Conservation (phyloP, 2,113 vertebrate genomes). For the Hymenochirus boettgeri region DNA sequence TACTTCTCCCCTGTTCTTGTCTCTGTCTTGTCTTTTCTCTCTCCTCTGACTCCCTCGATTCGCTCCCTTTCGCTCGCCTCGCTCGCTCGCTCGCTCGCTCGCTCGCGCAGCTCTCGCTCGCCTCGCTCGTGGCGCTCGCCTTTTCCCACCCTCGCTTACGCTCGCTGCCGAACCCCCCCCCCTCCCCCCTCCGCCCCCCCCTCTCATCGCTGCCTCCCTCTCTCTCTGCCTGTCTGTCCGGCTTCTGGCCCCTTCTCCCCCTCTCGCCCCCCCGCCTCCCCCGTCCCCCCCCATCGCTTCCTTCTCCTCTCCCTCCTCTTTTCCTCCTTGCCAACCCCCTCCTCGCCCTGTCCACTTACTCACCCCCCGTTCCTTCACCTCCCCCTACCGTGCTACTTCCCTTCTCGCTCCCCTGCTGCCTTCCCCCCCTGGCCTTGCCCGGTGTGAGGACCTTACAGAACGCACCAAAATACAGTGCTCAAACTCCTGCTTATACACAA, state of each 20-base stretch:
- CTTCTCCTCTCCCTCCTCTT: neutral
- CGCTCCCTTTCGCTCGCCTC: neutral
- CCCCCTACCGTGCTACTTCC: too few species aligned
- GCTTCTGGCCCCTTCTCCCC: neutral
- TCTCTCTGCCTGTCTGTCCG: neutral
- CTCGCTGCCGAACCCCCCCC: neutral
- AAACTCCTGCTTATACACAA: too few species aligned
- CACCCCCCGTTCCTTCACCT: neutral
- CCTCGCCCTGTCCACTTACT: too few species aligned
- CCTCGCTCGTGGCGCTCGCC: too few species aligned
- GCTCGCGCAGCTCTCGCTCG: too few species aligned
- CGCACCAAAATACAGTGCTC: too few species aligned
- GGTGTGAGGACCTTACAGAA: too few species aligned
- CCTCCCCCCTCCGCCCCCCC: too few species aligned
- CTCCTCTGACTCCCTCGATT: neutral
- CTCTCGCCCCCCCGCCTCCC: too few species aligned
- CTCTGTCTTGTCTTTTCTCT: neutral
- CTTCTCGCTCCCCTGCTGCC: too few species aligned
- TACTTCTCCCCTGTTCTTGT: neutral
- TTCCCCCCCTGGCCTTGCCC: too few species aligned
- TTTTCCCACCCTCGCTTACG: neutral
- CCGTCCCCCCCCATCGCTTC: neutral
- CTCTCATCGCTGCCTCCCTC: neutral
- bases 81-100: too few species aligned
- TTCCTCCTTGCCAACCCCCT: neutral